phyloP scores from a whole-genome alignment of 2,113 vertebrate species.

The Leucoraja erinaceus region DNA sequence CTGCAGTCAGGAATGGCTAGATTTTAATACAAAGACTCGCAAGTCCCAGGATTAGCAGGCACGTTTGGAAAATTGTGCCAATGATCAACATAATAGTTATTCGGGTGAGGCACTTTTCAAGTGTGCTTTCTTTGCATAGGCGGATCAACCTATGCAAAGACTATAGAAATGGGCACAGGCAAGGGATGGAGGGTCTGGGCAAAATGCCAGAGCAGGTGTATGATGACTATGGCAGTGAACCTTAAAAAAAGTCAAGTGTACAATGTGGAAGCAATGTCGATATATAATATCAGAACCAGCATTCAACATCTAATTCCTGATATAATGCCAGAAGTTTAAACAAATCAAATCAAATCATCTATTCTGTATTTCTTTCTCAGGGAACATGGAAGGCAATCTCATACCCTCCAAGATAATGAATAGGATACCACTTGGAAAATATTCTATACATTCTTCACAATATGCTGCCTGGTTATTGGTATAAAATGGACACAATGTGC shows the following conservation, averaged over 20 bases:
- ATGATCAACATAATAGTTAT: background rate
- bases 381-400: no score
- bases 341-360: no score
- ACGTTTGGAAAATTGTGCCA: background rate
- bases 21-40: background rate
- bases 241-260: background rate
- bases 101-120: background rate
- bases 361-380: no score
- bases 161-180: background rate
- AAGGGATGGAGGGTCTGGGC: background rate
- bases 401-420: no score
- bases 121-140: background rate
- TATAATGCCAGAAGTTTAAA: background rate
- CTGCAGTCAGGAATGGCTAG: no score
- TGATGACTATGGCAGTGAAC: background rate
- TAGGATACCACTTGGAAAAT: no score
- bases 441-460: no score
- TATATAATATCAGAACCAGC: background rate
- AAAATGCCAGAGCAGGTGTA: background rate
- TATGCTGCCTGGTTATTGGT: no score
- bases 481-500: no score
- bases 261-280: background rate
- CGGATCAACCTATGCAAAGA: background rate
- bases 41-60: background rate
- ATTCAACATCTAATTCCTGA: no score